phyloP scores from a whole-genome alignment of 2,888 invertebrate genomes.

The Melitaea athalia region DNA sequence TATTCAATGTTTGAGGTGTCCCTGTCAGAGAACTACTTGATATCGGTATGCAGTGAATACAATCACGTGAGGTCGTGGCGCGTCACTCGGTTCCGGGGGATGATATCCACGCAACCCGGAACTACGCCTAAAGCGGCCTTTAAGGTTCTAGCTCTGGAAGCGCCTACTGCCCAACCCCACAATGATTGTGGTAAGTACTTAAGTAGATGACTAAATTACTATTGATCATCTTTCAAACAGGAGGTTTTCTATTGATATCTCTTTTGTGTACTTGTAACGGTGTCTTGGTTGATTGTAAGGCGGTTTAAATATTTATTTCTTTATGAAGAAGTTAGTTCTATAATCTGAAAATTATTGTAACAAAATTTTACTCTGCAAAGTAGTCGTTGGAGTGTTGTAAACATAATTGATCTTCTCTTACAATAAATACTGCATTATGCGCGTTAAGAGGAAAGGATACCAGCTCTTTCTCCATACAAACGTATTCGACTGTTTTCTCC shows the following conservation, averaged over 20 bases:
- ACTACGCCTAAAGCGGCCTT: slow-evolving; percentile 98
- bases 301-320: neutral
- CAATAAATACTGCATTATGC: too few relatives aligned
- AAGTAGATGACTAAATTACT: neutral
- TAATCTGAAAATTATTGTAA: too few relatives aligned
- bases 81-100: slow-evolving; percentile 97
- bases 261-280: neutral
- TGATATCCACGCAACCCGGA: slow-evolving; percentile 99
- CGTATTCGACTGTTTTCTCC: too few relatives aligned
- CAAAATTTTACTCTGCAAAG: too few relatives aligned
- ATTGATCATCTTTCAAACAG: neutral
- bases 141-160: slow-evolving; percentile 92
- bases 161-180: slow-evolving; percentile 82
- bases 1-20: slow-evolving; percentile 85
- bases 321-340: neutral
- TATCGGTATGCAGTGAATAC: slow-evolving; percentile 98
- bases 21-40: slow-evolving; percentile 96
- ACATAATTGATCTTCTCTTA: too few relatives aligned
- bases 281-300: neutral
- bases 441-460: too few relatives aligned
- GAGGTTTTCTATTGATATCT: too few relatives aligned
- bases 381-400: too few relatives aligned
- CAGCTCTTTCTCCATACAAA: too few relatives aligned
- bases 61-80: slow-evolving; percentile 99
- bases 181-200: slow-evolving; percentile 86